Percentiles rank a stretch among this genome's conserved stretches.
These are phyloP conservation scores for Rhipidura dahli DNA, from an alignment of 2,113 vertebrate genomes.

Conservation along the genomic window DNA sequence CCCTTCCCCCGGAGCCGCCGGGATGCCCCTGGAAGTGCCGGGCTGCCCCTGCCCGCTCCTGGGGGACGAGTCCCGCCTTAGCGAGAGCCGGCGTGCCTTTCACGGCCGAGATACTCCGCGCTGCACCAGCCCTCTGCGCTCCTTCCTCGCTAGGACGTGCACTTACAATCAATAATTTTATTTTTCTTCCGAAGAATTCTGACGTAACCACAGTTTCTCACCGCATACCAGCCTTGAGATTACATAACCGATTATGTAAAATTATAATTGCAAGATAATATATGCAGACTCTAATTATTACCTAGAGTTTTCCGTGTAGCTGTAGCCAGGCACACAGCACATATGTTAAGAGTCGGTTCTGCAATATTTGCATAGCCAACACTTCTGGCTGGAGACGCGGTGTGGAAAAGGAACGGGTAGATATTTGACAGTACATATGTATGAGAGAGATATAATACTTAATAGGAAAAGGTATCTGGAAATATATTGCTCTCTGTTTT, in stretches of 20 bases:
- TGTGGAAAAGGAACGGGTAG: constrained; percentile 16
- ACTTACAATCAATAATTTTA: constrained; percentile 12
- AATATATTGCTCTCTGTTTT: constrained; percentile 65
- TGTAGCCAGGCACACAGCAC: neutral
- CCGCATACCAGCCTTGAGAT: constrained; percentile 33
- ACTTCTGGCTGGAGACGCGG: neutral
- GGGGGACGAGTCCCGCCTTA: neutral
- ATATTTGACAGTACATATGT: constrained; percentile 55
- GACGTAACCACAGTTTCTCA: neutral
- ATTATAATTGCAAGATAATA: constrained; percentile 24
- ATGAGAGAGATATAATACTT: constrained; percentile 64
- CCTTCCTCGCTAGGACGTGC: constrained; percentile 45
- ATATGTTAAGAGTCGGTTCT: neutral
- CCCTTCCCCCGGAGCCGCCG: no score
- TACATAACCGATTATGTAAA: constrained; percentile 46
- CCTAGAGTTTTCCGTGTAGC: neutral
- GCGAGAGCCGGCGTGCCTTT: neutral
- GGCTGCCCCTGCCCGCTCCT: neutral
- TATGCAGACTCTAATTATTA: constrained; percentile 30
- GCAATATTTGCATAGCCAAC: constrained; percentile 2
- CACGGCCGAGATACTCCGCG: neutral
- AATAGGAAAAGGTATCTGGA: constrained; percentile 67
- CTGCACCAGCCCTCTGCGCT: neutral
- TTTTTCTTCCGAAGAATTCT: constrained; percentile 54
- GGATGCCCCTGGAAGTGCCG: neutral